Evolutionary conservation across 92 coral and sea anemone genomes (phyloP), one percentile per base, ranked within the genome.

Genomic region (Anthopleura xanthogrammica): DNA sequence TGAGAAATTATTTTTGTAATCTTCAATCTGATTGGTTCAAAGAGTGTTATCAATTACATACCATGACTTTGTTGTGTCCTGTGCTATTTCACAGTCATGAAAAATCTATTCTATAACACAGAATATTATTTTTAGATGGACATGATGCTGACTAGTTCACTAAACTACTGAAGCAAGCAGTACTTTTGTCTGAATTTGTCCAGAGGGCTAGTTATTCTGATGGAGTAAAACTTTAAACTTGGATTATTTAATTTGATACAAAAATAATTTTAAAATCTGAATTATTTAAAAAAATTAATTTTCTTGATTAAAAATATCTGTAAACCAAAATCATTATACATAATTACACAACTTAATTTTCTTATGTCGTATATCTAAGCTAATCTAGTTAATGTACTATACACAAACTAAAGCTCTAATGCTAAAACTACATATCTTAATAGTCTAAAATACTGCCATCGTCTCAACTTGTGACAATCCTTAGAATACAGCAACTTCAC

Each of bases 211-310:
- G 39, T 12, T 62, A 1, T 68, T 68, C 7, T 36, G 24, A 20
- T 7, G 11, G 72, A 68, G 16, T 5, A 42, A 68, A 62, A 58
- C 64, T 58, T 58, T 29, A 68, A 23, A 22, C 41, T 68, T 68
- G 29, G 40, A 12, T 11, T 68, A 9, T 68, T 68, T 68, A 22
- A 9, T 68, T 68, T 68, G 41, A 68, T 68, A 68, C 12, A 68
- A 68, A 68, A 68, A 68, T 68, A 68, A 36, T 68, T 23, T 68
- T 29, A 68, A 68, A 68, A 68, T 68, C 41, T 68, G 74, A 68
- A 68, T 29, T 68, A 23, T 29, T 54, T 54, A 11, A 12, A 62
- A 68, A 68, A 68, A 68, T 68, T 68, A 68, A 68, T n/a, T 68
- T 22, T 68, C 74, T 68, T 29, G 46, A 68, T 23, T 68, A 68